These are phyloP conservation scores for Podarcis siculus DNA, from an alignment of 2,797 vertebrate genomes.

Conservation along the genomic window DNA sequence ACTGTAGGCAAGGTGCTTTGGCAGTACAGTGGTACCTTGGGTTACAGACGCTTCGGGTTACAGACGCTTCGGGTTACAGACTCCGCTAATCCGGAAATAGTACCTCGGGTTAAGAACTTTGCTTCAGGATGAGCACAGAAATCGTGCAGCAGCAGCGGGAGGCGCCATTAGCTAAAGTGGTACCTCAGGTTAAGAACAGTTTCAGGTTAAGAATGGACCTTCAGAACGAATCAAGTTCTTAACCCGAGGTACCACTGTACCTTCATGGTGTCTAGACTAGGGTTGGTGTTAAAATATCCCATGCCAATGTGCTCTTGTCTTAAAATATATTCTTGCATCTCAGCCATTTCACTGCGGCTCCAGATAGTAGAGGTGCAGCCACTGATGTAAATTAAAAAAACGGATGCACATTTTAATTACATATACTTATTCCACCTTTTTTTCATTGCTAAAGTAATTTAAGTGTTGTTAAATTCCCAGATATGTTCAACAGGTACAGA, in stretches of 20 bases:
- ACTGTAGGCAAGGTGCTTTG: not conserved
- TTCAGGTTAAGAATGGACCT: too few relatives aligned
- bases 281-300: not conserved
- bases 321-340: not conserved
- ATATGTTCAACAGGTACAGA: conserved; percentile 55
- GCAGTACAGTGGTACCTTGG: too few relatives aligned
- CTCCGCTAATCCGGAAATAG: too few relatives aligned
- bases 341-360: not conserved
- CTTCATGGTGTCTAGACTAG: not conserved
- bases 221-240: too few relatives aligned
- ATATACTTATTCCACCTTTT: conserved; percentile 19
- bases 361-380: not conserved
- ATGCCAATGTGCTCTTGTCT: not conserved
- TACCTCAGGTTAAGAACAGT: too few relatives aligned
- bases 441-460: conserved; percentile 68
- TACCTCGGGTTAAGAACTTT: too few relatives aligned
- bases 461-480: conserved; percentile 38
- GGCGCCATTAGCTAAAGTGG: too few relatives aligned
- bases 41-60: too few relatives aligned
- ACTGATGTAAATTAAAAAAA: not conserved
- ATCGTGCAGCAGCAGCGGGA: too few relatives aligned
- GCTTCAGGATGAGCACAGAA: too few relatives aligned
- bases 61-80: too few relatives aligned
- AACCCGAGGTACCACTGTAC: too few relatives aligned
- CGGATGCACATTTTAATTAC: not conserved